Evolutionary conservation across 2,113 vertebrate genomes (phyloP), one percentile per base, ranked within the genome.

Genomic region (Brachirus orientalis): DNA sequence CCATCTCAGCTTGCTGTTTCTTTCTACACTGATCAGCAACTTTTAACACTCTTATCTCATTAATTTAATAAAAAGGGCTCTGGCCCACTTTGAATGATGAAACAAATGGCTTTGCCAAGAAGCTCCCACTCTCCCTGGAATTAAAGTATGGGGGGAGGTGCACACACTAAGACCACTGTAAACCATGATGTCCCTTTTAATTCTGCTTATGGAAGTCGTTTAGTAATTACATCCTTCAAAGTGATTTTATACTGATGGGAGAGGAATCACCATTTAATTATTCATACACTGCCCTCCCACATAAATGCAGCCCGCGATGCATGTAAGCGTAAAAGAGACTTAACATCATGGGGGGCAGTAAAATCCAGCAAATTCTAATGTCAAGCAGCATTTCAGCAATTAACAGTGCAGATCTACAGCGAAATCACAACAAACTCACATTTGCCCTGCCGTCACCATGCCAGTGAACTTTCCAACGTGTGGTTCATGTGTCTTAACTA

Each of bases 41-140:
- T 84, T 86, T 79, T 72, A 80, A 82, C 75, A 60, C 74, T 78
- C 78, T 79, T 72, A 70, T 84, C 69, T 78, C 63, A 77, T 81
- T 86, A 43, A 82, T 79, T 79, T 70, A 61, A 85, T 72, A 51
- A 75, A 80, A 79, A 66, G 46, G 63, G 43, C 64, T 64, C 45
- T 54, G 43, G 72, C 69, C 75, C 84, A 84, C 88, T 87, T 84
- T 83, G 81, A 80, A 75, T 89, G 72, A 87, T 90, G 86, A 87
- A 80, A 85, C 82, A 79, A 86, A 71, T 44, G 17, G 69, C 76
- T 81, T 63, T 82, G 76, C 80, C 77, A 84, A 80, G 73, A 22
- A 18, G 48, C 61, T 59, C 38, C 69, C 45, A 52, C 79, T 74
- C 57, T 83, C 44, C 55, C 11, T 53, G 40, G 76, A 75, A 86